Conservation (phyloP, 2,113 vertebrate species). For the Hydrolagus affinis region DNA sequence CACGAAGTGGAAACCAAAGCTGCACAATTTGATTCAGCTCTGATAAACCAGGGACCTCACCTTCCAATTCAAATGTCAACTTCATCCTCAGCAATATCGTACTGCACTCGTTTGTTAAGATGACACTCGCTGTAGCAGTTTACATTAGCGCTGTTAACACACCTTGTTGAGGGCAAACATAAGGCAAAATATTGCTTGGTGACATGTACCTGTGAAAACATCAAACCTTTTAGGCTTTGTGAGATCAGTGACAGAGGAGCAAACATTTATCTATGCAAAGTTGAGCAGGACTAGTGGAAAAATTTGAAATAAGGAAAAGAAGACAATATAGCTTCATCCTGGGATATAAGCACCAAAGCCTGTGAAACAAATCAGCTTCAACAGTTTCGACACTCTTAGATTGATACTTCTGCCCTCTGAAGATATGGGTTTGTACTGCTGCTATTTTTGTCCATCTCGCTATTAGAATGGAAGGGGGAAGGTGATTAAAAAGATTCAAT, state of each 20-base stretch:
- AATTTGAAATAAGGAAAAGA: neutral
- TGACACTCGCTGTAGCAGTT: too few relatives aligned
- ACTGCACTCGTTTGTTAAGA: neutral
- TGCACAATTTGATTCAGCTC: neutral
- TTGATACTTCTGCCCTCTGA: too few relatives aligned
- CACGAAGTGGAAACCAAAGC: neutral
- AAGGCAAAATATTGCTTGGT: neutral
- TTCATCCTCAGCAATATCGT: neutral
- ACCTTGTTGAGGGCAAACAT: neutral
- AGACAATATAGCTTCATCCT: too few relatives aligned
- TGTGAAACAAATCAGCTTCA: too few relatives aligned
- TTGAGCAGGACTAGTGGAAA: neutral
- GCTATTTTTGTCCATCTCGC: too few relatives aligned
- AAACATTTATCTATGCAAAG: neutral
- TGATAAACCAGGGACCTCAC: neutral
- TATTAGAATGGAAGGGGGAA: too few relatives aligned
- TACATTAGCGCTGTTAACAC: neutral
- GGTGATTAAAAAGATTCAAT: too few relatives aligned
- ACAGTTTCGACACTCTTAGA: too few relatives aligned
- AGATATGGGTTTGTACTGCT: too few relatives aligned
- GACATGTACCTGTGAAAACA: neutral
- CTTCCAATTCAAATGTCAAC: neutral
- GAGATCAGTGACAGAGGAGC: neutral
- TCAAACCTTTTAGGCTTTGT: neutral
- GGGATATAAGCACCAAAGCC: too few relatives aligned